phyloP scores from a whole-genome alignment of 2,797 vertebrate species.

The Mormyrus proboscirostris region DNA sequence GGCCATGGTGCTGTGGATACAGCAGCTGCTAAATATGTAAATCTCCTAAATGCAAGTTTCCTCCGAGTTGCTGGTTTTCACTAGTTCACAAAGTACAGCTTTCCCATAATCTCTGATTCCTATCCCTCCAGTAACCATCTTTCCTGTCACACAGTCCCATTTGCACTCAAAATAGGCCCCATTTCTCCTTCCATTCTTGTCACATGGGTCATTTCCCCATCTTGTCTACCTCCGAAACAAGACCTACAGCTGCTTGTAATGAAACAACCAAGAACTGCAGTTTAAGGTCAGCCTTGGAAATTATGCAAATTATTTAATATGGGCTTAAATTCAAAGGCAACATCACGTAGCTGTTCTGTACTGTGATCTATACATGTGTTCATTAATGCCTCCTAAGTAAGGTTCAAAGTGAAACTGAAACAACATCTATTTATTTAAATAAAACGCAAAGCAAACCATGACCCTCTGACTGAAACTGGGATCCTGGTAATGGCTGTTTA shows the following conservation, averaged over 20 bases:
- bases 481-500: background rate
- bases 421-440: background rate
- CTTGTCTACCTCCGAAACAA: background rate
- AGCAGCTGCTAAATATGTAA: background rate
- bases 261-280: background rate
- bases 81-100: background rate
- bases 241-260: background rate
- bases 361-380: background rate
- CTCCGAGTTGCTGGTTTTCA: background rate
- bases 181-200: background rate
- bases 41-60: background rate
- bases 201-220: background rate
- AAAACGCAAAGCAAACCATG: background rate
- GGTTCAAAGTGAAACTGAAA: background rate
- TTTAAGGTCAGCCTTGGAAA: background rate
- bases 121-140: background rate
- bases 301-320: background rate
- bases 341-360: background rate
- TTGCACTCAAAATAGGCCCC: background rate
- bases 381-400: background rate
- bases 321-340: background rate
- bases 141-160: background rate
- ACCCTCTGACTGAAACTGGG: background rate
- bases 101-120: background rate
- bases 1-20: background rate